Base-by-base conservation (phyloP, 2,113 vertebrate genomes). In the Siniperca chuatsi region DNA sequence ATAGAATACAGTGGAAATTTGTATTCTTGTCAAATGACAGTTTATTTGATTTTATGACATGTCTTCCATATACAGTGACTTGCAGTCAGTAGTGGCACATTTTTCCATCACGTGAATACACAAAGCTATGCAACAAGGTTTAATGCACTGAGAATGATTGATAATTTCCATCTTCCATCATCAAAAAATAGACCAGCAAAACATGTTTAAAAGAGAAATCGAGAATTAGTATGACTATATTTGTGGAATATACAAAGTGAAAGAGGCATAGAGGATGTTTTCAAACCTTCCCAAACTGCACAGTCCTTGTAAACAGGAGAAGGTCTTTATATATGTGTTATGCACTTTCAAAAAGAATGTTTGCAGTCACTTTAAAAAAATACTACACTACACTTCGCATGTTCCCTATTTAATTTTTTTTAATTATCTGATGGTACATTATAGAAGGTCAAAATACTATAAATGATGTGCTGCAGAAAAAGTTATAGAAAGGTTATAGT, bases 41-140 rank as follows among this genome's bases (percentile, higher is more conserved):
- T 92, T 92, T 91, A 90, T 87, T 89, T 60, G 35, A 78, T 46
- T 83, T 86, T 70, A 42, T 60, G 23, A 48, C 3, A 44, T 8
- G 20, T 72, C 50, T 75, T 18, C 1, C 64, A 52, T 65, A 67
- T 78, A 61, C 7, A 71, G 25, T n/a, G 78, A 81, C 11, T 67
- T 81, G 54, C 52, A 81, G 50, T 50, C 60, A 75, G 13, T 81
- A 75, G 13, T 81, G 74, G 60, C 71, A 76, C 12, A 66, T 61
- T 67, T 79, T 81, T 8, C n/a, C 20, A 70, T 82, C 20, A 48
- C 57, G 58, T 79, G 55, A 82, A 74, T 55, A 46, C n/a, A 78
- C 2, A 78, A 48, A 23, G 18, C 12, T 58, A 52, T 69, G 16
- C 6, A 81, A 55, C 16, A 4, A 54, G 16, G 15, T 58, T 70